phyloP scores from a whole-genome alignment of 2,888 invertebrate genomes.

The Thalpophila matura region DNA sequence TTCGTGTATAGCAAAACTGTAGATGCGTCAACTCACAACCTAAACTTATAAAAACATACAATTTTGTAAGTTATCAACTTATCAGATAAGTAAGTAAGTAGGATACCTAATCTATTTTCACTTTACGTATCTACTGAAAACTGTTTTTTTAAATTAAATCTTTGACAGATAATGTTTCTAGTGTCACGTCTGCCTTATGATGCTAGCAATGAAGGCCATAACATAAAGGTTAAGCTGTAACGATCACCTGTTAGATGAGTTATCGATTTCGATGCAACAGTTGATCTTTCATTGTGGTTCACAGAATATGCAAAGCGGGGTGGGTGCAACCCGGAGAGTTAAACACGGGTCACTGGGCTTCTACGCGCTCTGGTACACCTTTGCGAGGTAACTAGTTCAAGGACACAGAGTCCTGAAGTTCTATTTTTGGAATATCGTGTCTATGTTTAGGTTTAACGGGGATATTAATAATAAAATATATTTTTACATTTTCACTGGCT shows the following conservation, averaged over 20 bases:
- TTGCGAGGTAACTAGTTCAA: constrained; percentile 17
- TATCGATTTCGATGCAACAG: constrained; percentile 22
- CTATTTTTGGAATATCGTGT: neutral
- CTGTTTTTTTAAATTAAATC: neutral
- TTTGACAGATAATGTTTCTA: neutral
- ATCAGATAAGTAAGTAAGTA: too few species aligned
- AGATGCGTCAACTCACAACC: too few species aligned
- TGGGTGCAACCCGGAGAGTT: neutral
- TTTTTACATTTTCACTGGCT: too few species aligned
- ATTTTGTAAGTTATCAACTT: too few species aligned
- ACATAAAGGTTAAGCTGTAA: neutral
- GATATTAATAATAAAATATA: too few species aligned
- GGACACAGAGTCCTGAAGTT: constrained; percentile 11
- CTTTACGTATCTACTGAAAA: too few species aligned
- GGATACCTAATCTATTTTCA: too few species aligned
- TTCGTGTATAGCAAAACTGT: too few species aligned
- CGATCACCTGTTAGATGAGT: neutral
- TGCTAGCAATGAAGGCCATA: neutral
- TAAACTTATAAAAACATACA: too few species aligned
- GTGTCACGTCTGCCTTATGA: neutral
- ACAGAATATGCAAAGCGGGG: neutral
- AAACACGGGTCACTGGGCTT: constrained; percentile 7
- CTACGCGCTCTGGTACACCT: neutral
- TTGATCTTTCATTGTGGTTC: constrained; percentile 20
- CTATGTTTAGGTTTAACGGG: neutral